Evolutionary conservation across 2,888 invertebrate genomes (phyloP).

Genomic region (Caenorhabditis doughertyi): DNA sequence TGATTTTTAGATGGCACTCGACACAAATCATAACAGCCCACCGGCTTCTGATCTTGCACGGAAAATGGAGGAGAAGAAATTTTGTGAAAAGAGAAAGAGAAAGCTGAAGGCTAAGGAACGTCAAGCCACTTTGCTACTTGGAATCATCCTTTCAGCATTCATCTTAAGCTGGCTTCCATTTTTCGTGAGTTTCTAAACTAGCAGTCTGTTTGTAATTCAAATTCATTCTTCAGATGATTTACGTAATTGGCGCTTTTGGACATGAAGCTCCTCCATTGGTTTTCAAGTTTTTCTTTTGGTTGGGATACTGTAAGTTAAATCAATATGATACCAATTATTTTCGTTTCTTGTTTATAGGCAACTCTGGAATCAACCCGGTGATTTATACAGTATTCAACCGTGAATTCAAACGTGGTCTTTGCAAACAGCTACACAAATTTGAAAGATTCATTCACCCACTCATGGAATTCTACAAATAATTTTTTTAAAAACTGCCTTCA

Average conservation of each 20-base stretch:
- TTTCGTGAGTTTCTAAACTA: constrained; percentile 85
- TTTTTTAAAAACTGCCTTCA: neutral
- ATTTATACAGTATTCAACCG: constrained; percentile 82
- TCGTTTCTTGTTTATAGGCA: constrained; percentile 68
- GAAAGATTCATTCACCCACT: constrained; percentile 67
- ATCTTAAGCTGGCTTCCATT: constrained; percentile 99
- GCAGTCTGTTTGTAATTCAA: neutral
- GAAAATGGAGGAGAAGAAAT: constrained; percentile 60
- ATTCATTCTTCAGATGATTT: constrained; percentile 84
- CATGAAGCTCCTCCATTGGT: constrained; percentile 79
- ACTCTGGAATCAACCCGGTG: constrained; percentile 81
- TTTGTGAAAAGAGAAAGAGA: constrained; percentile 67
- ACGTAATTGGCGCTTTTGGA: constrained; percentile 84
- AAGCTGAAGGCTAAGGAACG: constrained; percentile 87
- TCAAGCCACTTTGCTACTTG: constrained; percentile 95
- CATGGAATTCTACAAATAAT: constrained; percentile 63
- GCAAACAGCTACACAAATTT: constrained; percentile 77
- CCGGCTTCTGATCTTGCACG: constrained; percentile 46
- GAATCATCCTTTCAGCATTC: constrained; percentile 98
- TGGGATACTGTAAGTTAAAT: constrained; percentile 92
- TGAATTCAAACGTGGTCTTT: constrained; percentile 82
- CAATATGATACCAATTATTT: too few relatives aligned
- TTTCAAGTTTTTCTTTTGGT: constrained; percentile 87
- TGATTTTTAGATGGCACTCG: constrained; percentile 50
- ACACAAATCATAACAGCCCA: constrained; percentile 55